These are phyloP conservation scores for Petaurus breviceps DNA, from an alignment of 2,113 vertebrate species.

Conservation along the genomic window DNA sequence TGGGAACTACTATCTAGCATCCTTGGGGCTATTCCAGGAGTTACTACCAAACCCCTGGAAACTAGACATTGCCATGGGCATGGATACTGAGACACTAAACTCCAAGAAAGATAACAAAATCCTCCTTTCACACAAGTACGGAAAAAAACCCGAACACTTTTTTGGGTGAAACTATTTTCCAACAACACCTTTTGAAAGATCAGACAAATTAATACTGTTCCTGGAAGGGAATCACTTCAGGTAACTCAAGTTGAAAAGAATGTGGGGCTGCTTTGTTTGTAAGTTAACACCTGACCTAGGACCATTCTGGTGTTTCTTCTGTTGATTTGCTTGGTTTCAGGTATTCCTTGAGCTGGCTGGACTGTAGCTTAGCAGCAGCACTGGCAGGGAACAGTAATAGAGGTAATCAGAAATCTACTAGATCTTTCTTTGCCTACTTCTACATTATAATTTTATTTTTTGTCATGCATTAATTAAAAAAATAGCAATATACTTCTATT, in stretches of 20 bases:
- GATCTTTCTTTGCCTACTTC: not conserved
- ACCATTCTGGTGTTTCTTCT: not conserved
- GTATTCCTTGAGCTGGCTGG: not conserved
- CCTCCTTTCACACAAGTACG: too few relatives aligned
- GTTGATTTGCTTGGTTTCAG: not conserved
- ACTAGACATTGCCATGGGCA: too few relatives aligned
- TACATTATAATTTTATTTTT: not conserved
- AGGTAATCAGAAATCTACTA: not conserved
- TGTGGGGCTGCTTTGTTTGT: not conserved
- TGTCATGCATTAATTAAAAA: not conserved
- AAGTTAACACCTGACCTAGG: not conserved
- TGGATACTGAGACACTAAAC: too few relatives aligned
- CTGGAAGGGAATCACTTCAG: not conserved
- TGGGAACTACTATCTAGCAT: too few relatives aligned
- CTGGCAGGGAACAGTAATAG: not conserved
- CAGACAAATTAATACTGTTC: not conserved
- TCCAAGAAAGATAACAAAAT: too few relatives aligned
- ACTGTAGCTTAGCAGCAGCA: not conserved
- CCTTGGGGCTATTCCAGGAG: too few relatives aligned
- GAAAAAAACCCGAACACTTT: not conserved
- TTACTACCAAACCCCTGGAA: too few relatives aligned
- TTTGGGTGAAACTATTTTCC: not conserved
- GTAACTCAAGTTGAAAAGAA: not conserved
- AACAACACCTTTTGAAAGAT: not conserved
- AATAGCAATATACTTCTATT: not conserved